Percentiles rank a stretch among this genome's conserved stretches.
Conservation (phyloP, 2,113 vertebrate genomes). For the Sorex araneus region DNA sequence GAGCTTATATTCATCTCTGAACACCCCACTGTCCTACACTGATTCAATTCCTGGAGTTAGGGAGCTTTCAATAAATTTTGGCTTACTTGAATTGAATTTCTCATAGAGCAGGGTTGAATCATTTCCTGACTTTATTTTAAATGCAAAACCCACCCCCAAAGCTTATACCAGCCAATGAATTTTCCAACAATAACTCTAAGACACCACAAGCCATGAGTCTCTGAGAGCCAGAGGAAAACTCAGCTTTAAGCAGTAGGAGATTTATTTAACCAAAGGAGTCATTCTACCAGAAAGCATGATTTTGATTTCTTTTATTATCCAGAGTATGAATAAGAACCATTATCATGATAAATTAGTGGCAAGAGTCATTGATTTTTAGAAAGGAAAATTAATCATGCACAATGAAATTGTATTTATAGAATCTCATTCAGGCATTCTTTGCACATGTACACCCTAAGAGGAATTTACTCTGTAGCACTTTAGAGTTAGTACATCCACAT, state of each 20-base stretch:
- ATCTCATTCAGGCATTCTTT: constrained; percentile 59
- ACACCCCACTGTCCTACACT: not conserved
- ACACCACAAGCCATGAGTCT: not conserved
- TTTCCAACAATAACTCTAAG: not conserved
- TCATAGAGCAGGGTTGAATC: not conserved
- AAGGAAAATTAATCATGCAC: constrained; percentile 69
- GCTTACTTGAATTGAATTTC: constrained; percentile 20
- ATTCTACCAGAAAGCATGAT: constrained; percentile 49
- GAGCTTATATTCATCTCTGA: constrained; percentile 28
- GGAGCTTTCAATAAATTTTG: constrained; percentile 28
- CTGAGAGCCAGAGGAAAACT: constrained; percentile 36
- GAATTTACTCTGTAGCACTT: constrained; percentile 14
- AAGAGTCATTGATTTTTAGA: constrained; percentile 72
- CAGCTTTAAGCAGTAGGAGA: constrained; percentile 34
- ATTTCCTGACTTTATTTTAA: constrained; percentile 8
- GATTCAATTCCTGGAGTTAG: not conserved
- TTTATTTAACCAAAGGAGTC: constrained; percentile 51
- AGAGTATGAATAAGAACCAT: constrained; percentile 61
- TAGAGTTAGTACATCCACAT: constrained; percentile 6
- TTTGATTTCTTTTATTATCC: constrained; percentile 62
- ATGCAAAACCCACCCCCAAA: not conserved
- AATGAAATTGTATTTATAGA: constrained; percentile 52
- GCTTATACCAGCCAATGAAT: not conserved
- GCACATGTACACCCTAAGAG: not conserved
- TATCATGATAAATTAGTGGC: constrained; percentile 62